Evolutionary conservation across 2,888 invertebrate species (phyloP).

Genomic region (Adineta ricciae): DNA sequence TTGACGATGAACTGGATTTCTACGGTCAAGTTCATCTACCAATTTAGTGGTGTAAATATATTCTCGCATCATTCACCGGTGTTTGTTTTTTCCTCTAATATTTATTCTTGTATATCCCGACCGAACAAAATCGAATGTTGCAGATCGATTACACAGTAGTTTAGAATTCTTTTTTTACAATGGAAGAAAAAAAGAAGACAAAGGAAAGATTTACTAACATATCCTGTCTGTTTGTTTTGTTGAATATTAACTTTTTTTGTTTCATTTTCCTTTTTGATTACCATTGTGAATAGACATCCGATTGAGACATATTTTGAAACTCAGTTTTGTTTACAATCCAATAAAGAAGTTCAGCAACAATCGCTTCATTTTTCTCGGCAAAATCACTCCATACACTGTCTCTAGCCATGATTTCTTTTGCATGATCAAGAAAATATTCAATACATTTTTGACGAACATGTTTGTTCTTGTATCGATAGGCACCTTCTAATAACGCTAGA

Average conservation of each 20-base stretch:
- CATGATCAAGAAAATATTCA: not conserved
- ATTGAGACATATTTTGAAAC: not conserved
- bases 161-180: not conserved
- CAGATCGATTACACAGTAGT: not conserved
- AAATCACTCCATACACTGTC: not conserved
- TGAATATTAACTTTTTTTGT: not conserved
- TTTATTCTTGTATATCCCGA: too few species aligned
- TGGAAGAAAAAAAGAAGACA: not conserved
- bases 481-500: not conserved
- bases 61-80: not conserved
- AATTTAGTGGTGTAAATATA: not conserved
- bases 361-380: not conserved
- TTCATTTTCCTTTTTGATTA: not conserved
- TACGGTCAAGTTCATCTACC: conserved; percentile 33
- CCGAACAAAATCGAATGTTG: not conserved
- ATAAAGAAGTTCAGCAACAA: not conserved
- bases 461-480: not conserved
- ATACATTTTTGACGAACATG: not conserved
- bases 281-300: not conserved
- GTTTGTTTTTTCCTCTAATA: not conserved
- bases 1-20: conserved; percentile 27
- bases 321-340: not conserved
- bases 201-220: not conserved
- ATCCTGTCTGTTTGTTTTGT: not conserved
- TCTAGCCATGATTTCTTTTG: not conserved